Evolutionary conservation across 2,888 invertebrate genomes (phyloP), one percentile per base, ranked within the genome.

Genomic region (Sesamia inferens): DNA sequence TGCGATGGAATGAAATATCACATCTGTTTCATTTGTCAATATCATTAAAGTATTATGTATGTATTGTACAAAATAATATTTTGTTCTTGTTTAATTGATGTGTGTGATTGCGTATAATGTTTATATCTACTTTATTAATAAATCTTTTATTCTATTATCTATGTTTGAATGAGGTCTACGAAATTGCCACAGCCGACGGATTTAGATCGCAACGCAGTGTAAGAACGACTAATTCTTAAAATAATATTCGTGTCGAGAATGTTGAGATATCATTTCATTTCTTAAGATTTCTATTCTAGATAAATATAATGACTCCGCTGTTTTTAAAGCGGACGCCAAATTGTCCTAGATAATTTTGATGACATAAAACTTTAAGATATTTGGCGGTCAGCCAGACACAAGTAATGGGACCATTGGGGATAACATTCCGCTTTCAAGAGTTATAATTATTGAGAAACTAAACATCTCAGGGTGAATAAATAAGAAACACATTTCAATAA

Each of bases 81-180:
- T 92, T 91, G 92, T 91, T 92, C 91, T 91, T 91, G 93, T 94
- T 93, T 93, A 95, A 92, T 94, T 95, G 94, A 94, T 93, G 94
- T 93, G 94, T 94, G 94, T 95, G 95, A 93, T 92, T 95, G 95
- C 92, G 94, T 93, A 87, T 88, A 93, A 93, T 95, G 94, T 95
- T 94, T 95, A 95, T 94, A 94, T 93, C 91, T 94, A 94, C 92
- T 94, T 85, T 94, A 94, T 93, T 95, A 96, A 95, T 96, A 96
- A 96, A 96, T 93, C 93, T 94, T 93, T 94, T 95, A 95, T 93
- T 94, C 93, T 94, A 95, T 91, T 93, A 91, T 86, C 74, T 86
- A 79, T 87, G 87, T 84, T 88, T 86, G 59, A 86, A 83, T 87
- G 70, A 65, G 74, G 31, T 79, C 68, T 66, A n/a, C 55, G 39